phyloP scores from a whole-genome alignment of 2,113 vertebrate species.

The Hemibagrus wyckioides region DNA sequence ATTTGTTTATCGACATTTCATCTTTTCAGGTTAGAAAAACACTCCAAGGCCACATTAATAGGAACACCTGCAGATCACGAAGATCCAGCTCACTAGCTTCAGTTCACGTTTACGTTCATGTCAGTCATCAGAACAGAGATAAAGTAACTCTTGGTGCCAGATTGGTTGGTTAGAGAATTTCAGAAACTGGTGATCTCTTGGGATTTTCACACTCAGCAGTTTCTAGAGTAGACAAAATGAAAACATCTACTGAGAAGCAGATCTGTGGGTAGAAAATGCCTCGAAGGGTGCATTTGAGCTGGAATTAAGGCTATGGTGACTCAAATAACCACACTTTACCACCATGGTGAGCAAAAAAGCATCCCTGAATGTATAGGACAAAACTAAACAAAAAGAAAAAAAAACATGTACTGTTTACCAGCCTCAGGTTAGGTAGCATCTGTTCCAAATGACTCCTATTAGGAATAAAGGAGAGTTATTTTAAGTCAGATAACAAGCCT shows the following conservation, averaged over 20 bases:
- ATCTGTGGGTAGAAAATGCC: background rate
- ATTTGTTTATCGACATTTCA: background rate
- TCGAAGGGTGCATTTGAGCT: background rate
- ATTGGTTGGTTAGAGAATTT: background rate
- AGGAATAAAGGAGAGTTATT: background rate
- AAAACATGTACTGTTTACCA: background rate
- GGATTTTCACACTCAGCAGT: background rate
- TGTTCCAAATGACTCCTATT: background rate
- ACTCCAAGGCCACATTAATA: background rate
- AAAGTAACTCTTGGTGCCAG: background rate
- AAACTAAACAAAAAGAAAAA: too few relatives aligned
- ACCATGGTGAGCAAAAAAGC: background rate
- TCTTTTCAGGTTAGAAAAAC: background rate
- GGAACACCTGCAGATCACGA: background rate
- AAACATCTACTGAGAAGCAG: background rate
- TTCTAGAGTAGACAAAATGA: background rate
- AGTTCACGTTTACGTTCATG: background rate
- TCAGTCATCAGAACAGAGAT: background rate
- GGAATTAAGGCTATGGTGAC: background rate
- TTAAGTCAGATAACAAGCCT: background rate
- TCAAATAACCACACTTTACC: background rate
- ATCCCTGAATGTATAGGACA: background rate
- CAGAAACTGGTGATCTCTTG: background rate
- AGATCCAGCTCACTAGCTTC: background rate
- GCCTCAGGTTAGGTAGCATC: background rate